phyloP scores from a whole-genome alignment of 2,113 vertebrate genomes.

The Epinephelus cyanopodus region DNA sequence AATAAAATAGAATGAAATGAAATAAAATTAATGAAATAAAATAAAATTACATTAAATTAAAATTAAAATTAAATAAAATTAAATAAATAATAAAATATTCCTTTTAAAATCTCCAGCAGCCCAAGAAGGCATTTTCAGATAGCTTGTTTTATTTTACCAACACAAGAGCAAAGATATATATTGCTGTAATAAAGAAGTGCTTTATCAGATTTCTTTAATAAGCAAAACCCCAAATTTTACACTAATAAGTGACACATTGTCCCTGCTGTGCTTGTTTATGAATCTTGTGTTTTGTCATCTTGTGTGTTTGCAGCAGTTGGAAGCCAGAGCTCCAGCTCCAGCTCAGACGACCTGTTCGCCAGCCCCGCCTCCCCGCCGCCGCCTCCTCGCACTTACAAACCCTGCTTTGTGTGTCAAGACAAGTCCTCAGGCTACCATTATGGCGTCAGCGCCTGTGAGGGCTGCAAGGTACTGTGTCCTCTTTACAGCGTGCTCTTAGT shows the following conservation, averaged over 20 bases:
- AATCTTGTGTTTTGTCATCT: not conserved
- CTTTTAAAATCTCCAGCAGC: not conserved
- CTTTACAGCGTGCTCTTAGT: not conserved
- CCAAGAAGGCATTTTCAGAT: not conserved
- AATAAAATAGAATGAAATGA: no score
- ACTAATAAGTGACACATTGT: not conserved
- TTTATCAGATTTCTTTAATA: not conserved
- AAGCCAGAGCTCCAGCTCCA: constrained; percentile 93
- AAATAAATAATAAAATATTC: not conserved
- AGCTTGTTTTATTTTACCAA: not conserved
- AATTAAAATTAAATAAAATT: no score
- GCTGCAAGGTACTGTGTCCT: constrained; percentile 92
- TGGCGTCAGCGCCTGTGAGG: constrained; percentile 98
- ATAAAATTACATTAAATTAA: no score
- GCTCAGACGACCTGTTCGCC: constrained; percentile 94
- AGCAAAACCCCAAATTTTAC: not conserved
- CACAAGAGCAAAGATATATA: not conserved
- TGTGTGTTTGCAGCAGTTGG: constrained; percentile 88
- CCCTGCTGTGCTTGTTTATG: not conserved
- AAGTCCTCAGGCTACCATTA: constrained; percentile 99
- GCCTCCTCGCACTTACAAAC: constrained; percentile 96
- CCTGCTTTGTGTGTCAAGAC: constrained; percentile 99
- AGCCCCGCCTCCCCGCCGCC: constrained; percentile 92
- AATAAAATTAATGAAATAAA: no score
- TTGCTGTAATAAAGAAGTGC: not conserved